These are phyloP conservation scores for Ctenomys sociabilis DNA, from an alignment of 2,113 vertebrate species.

Conservation along the genomic window DNA sequence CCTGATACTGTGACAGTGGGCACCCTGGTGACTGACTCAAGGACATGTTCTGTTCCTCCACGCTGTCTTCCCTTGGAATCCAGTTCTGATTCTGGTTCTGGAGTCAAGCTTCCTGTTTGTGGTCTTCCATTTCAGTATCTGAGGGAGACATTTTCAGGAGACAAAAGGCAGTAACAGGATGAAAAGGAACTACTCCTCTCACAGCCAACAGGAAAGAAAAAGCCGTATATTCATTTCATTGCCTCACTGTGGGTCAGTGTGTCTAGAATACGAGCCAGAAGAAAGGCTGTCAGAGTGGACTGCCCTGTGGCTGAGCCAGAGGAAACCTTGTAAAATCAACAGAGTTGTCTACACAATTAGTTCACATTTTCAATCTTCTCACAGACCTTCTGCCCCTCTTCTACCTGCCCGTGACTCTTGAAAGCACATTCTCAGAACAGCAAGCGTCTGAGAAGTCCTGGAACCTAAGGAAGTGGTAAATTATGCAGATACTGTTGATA, in stretches of 20 bases:
- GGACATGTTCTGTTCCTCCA: not conserved
- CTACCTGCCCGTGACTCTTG: not conserved
- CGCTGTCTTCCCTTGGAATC: not conserved
- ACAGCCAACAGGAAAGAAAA: not conserved
- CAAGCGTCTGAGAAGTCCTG: conserved; percentile 39
- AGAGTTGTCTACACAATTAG: not conserved
- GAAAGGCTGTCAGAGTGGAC: not conserved
- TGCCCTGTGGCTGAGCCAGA: not conserved
- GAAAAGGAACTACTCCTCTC: not conserved
- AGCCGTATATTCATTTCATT: not conserved
- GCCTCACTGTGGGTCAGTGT: not conserved
- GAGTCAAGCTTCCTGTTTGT: accelerated
- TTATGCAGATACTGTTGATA: conserved; percentile 42
- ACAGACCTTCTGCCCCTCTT: not conserved
- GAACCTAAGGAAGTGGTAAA: conserved; percentile 28
- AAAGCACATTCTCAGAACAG: not conserved
- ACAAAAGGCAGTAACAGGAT: not conserved
- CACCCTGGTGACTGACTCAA: not conserved
- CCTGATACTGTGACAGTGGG: conserved; percentile 6
- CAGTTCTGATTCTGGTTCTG: not conserved
- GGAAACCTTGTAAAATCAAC: not conserved
- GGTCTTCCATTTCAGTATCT: not conserved
- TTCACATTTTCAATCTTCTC: not conserved
- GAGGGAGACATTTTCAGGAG: not conserved
- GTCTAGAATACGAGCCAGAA: not conserved